Evolutionary conservation across 2,797 vertebrate species (phyloP).

Genomic region (Sebastolobus alascanus): DNA sequence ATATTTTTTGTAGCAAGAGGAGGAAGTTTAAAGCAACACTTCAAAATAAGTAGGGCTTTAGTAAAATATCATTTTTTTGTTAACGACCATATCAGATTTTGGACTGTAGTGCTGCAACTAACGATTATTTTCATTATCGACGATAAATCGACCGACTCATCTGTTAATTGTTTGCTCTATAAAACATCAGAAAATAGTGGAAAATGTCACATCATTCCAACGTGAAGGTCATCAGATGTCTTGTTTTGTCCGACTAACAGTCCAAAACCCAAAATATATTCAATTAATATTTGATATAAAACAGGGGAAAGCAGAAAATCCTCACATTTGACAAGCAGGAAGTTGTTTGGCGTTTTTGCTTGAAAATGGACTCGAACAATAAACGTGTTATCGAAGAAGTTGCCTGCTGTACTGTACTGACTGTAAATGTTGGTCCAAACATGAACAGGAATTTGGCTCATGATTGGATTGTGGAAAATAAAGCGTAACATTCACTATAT

Average conservation of each 20-base stretch:
- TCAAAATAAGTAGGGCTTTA: neutral
- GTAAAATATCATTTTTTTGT: neutral
- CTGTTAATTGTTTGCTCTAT: neutral
- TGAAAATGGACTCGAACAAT: neutral
- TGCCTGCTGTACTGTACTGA: neutral
- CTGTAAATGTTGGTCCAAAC: neutral
- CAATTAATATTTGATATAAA: too few species aligned
- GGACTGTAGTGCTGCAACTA: neutral
- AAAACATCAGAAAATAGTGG: neutral
- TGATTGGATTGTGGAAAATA: slow-evolving; percentile 22
- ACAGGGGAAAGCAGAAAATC: neutral
- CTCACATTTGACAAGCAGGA: neutral
- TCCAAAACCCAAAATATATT: too few species aligned
- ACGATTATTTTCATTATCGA: neutral
- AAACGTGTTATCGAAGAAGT: neutral
- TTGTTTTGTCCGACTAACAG: neutral
- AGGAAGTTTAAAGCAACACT: slow-evolving; percentile 9
- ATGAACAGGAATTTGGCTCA: slow-evolving; percentile 30
- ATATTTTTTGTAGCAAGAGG: neutral
- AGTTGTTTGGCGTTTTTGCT: neutral
- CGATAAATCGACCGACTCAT: neutral
- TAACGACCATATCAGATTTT: neutral
- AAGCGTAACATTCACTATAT: slow-evolving; percentile 8
- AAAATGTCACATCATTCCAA: neutral
- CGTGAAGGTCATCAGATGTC: neutral